These are phyloP conservation scores for Eupleurogrammus muticus DNA, from an alignment of 2,797 vertebrate genomes.

Conservation along the genomic window DNA sequence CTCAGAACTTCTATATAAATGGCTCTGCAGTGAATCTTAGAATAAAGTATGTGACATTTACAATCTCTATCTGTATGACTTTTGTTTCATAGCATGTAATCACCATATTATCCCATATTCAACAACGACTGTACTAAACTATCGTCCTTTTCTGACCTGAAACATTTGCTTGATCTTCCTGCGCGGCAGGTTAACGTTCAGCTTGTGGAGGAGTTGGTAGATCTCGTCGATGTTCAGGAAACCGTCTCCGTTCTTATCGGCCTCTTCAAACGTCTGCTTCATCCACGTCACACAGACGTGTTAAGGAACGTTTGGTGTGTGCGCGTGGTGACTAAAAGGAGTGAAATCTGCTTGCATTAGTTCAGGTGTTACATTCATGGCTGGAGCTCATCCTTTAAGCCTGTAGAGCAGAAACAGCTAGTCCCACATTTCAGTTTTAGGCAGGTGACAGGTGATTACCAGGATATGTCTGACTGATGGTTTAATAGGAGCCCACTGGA, in stretches of 20 bases:
- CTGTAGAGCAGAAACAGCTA: background rate
- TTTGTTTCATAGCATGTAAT: background rate
- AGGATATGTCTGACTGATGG: background rate
- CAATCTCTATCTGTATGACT: background rate
- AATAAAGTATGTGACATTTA: background rate
- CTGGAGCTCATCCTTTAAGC: background rate
- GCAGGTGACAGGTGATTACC: background rate
- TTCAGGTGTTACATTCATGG: background rate
- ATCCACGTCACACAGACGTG: constrained; percentile 87
- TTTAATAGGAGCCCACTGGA: background rate
- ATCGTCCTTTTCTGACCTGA: constrained; percentile 85
- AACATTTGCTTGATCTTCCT: constrained; percentile 99
- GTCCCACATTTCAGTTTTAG: background rate
- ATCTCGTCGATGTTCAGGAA: constrained; percentile 97
- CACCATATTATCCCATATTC: background rate
- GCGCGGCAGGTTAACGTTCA: constrained; percentile 96
- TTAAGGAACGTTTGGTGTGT: constrained; percentile 83
- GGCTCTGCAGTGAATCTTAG: background rate
- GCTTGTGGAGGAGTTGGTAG: constrained; percentile 96
- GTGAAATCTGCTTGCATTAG: background rate
- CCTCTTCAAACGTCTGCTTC: constrained; percentile 98
- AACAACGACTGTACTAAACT: background rate
- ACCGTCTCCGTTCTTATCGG: constrained; percentile 97
- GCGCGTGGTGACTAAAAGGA: background rate
- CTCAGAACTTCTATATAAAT: background rate